Evolutionary conservation across 2,888 invertebrate genomes (phyloP).

Genomic region (Tricholauxania praeusta): DNA sequence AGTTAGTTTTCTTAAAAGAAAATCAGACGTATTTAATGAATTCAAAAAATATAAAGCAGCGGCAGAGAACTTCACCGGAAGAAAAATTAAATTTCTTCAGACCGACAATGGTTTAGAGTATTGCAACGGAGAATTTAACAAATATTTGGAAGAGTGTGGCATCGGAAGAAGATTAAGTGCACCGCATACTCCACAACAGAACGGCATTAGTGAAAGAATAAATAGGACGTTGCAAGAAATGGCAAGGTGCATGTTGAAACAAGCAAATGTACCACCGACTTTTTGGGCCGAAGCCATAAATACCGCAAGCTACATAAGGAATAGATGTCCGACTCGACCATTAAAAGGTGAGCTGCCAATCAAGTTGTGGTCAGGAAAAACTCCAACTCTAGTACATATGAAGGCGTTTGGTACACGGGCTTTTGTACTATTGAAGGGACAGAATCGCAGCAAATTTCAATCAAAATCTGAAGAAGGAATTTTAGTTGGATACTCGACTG

Average conservation of each 20-base stretch:
- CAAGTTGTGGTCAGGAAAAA: conserved; percentile 37
- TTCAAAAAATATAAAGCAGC: conserved; percentile 40
- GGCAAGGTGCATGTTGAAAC: conserved; percentile 48
- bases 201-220: conserved; percentile 47
- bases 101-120: conserved; percentile 46
- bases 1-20: conserved; percentile 41
- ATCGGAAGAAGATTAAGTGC: conserved; percentile 45
- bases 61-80: conserved; percentile 36
- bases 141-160: conserved; percentile 37
- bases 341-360: conserved; percentile 36
- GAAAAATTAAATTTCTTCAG: conserved; percentile 41
- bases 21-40: too few relatives aligned
- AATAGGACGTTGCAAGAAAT: conserved; percentile 47
- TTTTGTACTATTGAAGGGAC: conserved; percentile 35
- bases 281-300: conserved; percentile 43
- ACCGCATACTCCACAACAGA: conserved; percentile 47
- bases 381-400: conserved; percentile 36
- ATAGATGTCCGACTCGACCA: conserved; percentile 40
- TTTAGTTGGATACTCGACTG: conserved; percentile 41
- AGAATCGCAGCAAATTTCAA: conserved; percentile 36
- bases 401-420: conserved; percentile 37
- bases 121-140: conserved; percentile 45
- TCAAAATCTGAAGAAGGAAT: conserved; percentile 39
- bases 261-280: conserved; percentile 40
- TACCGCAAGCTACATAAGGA: conserved; percentile 42